These are phyloP conservation scores for Drosophila bipectinata DNA, from an alignment of 1,140 invertebrate species.

Conservation along the genomic window DNA sequence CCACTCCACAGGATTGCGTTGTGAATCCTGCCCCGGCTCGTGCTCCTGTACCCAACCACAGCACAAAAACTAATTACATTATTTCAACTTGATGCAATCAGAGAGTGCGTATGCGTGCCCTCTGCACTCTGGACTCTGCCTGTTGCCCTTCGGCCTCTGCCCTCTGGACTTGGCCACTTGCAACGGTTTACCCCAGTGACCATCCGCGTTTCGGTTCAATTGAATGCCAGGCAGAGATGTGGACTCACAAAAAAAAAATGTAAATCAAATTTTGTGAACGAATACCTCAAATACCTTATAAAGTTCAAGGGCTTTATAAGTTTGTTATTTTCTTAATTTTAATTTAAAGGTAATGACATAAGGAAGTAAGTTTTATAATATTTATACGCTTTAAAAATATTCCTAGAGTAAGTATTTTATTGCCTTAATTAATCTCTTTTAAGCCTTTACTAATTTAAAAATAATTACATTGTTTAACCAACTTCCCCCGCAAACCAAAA, in stretches of 20 bases:
- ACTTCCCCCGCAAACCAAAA: background rate
- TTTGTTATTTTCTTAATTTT: too few species aligned
- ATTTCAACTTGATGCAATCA: conserved; percentile 81
- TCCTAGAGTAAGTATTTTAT: too few species aligned
- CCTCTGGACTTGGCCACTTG: background rate
- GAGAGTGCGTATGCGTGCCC: conserved; percentile 63
- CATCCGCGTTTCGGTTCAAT: conserved; percentile 73
- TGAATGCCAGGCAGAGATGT: conserved; percentile 51
- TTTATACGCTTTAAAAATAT: too few species aligned
- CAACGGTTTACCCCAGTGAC: conserved; percentile 50
- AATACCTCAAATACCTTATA: background rate
- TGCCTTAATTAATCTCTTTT: too few species aligned
- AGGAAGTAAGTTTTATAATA: too few species aligned
- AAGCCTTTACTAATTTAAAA: too few species aligned
- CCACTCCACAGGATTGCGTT: conserved; percentile 37
- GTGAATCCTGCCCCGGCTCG: background rate
- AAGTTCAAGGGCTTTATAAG: too few species aligned
- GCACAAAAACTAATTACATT: conserved; percentile 80
- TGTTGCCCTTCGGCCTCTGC: background rate
- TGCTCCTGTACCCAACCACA: conserved; percentile 31
- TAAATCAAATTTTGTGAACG: background rate
- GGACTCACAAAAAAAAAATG: conserved; percentile 11
- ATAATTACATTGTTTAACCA: background rate
- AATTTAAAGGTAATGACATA: too few species aligned
- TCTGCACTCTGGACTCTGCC: conserved; percentile 2